Percentiles rank a stretch among this genome's conserved stretches.
Conservation (phyloP, 2,888 invertebrate species). For the Electrophaes corylata region DNA sequence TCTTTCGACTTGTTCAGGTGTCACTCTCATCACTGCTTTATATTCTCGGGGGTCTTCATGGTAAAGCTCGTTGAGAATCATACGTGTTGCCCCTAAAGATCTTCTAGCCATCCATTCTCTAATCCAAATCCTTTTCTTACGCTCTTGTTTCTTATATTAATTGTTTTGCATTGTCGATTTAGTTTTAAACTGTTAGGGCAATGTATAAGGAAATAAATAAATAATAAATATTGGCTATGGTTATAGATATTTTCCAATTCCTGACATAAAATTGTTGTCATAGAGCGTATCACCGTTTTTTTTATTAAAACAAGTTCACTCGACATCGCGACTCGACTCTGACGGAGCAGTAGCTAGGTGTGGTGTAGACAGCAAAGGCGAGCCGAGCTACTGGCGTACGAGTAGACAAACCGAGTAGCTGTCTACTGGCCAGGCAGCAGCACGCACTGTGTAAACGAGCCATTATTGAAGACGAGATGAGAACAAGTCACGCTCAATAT, state of each 20-base stretch:
- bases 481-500: no score
- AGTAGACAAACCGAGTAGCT: slow-evolving; percentile 39
- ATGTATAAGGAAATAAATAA: no score
- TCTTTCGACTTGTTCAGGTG: slow-evolving; percentile 34
- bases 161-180: no score
- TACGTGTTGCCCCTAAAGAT: slow-evolving; percentile 31
- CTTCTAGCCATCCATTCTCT: slow-evolving; percentile 32
- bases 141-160: slow-evolving; percentile 29
- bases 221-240: slow-evolving; percentile 21
- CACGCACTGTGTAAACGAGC: slow-evolving; percentile 31
- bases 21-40: slow-evolving; percentile 28
- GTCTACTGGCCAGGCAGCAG: slow-evolving; percentile 32
- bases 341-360: slow-evolving; percentile 32
- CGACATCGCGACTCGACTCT: slow-evolving; percentile 25
- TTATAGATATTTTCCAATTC: slow-evolving; percentile 33
- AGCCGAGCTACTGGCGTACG: slow-evolving; percentile 40
- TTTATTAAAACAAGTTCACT: slow-evolving; percentile 32
- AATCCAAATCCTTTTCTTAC: slow-evolving; percentile 33
- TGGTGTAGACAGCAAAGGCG: slow-evolving; percentile 36
- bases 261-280: slow-evolving; percentile 32
- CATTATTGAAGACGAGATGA: no score
- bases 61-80: slow-evolving; percentile 32
- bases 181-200: no score
- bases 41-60: slow-evolving; percentile 30
- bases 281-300: slow-evolving; percentile 29